Base-by-base conservation (phyloP, 2,797 vertebrate genomes). In the Acrossocheilus wenchowensis region DNA sequence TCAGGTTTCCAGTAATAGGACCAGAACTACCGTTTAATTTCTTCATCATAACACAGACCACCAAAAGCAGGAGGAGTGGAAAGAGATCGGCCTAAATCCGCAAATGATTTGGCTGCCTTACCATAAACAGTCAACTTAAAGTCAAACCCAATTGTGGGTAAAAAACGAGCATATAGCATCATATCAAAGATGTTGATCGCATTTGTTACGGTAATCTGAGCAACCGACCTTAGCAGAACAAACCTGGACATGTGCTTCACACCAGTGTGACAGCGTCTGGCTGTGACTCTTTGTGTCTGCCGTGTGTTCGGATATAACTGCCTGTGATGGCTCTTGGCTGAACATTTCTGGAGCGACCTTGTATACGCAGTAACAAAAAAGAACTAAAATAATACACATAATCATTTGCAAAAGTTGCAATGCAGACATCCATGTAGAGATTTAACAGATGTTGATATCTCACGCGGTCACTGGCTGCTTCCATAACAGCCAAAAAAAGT, bases 1-100 rank as follows among this genome's bases (percentile, higher is more conserved):
- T 86, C 82, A 85, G 72, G 74, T 85, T 89, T 86, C 81, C 52
- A 84, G 68, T 85, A 87, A 90, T 74, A 84, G 86, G 83, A 62
- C 62, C 52, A 86, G 64, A 82, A 89, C 87, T 90, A 84, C 87
- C 87, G 73, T 87, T 88, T 88, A 86, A 89, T 89, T 86, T 90
- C 60, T 88, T 90, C 84, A 81, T 88, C 72, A 81, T 87, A 85
- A 86, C 75, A 84, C 77, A 74, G 62, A 68, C 45, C 71, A 83
- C 54, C 68, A 81, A 81, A 83, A 78, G 57, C 79, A 81, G 73
- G 50, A 80, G 64, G 26, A 68, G 78, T 68, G 84, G 54, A 36
- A 75, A n/a, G 48, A 68, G 66, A 81, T 87, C 75, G 26, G 41
- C 66, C 64, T 43, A 90, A 88, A 89, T 88, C 79, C 79, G 34